Conservation (phyloP, 2,797 vertebrate genomes). For the Iguana delicatissima region DNA sequence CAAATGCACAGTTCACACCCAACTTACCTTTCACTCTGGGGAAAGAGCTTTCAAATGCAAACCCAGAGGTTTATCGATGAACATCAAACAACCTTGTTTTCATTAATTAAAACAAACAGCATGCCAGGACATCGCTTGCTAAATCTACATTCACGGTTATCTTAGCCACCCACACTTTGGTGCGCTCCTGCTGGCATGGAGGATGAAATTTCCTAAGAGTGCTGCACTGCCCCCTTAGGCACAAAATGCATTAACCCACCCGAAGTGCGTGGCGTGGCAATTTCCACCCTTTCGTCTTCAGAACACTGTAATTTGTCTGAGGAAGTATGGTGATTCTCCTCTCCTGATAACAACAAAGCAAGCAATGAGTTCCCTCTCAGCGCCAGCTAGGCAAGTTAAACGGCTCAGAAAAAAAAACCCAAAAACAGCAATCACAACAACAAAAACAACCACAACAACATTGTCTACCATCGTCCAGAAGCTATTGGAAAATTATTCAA, state of each 20-base stretch:
- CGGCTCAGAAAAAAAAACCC: slow-evolving; percentile 77
- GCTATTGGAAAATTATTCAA: slow-evolving; percentile 82
- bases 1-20: not conserved
- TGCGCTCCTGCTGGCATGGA: not conserved
- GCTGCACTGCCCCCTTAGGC: slow-evolving; percentile 63
- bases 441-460: slow-evolving; percentile 53
- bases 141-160: slow-evolving; percentile 34
- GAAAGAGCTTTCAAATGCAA: slow-evolving; percentile 4
- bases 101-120: slow-evolving; percentile 63
- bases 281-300: slow-evolving; percentile 41
- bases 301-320: slow-evolving; percentile 66
- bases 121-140: slow-evolving; percentile 46
- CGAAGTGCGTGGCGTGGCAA: slow-evolving; percentile 22
- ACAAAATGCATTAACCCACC: slow-evolving; percentile 31
- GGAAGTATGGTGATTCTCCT: slow-evolving; percentile 58
- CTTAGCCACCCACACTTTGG: slow-evolving; percentile 50
- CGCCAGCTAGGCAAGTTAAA: slow-evolving; percentile 75
- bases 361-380: slow-evolving; percentile 70
- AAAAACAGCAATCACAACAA: not conserved
- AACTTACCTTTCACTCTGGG: not conserved
- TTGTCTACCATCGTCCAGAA: slow-evolving; percentile 75
- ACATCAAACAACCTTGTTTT: slow-evolving; percentile 54
- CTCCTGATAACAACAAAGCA: slow-evolving; percentile 70
- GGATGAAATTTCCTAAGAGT: slow-evolving; percentile 36
- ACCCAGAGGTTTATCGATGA: slow-evolving; percentile 49